Percentiles rank a stretch among this genome's conserved stretches.
Evolutionary conservation across 2,888 invertebrate species (phyloP).

Genomic region (Pilophorus perplexus): DNA sequence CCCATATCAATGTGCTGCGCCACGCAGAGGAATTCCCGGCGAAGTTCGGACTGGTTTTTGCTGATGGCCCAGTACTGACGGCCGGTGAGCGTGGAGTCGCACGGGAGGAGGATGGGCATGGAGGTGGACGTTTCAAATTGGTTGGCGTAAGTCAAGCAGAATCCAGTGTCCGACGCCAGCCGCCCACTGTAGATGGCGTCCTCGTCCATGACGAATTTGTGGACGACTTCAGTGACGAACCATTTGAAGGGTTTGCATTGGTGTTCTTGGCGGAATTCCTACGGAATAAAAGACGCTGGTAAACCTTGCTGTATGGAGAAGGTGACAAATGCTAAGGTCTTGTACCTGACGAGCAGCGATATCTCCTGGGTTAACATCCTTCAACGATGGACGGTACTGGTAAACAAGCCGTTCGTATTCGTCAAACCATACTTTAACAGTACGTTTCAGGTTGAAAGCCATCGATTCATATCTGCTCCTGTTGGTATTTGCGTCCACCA

Average conservation of each 20-base stretch:
- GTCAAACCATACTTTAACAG: slow-evolving; percentile 95
- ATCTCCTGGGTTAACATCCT: slow-evolving; percentile 66
- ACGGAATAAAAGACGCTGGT: neutral
- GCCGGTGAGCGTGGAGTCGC: neutral
- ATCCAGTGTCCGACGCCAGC: neutral
- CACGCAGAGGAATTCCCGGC: slow-evolving; percentile 23
- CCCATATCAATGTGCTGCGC: no score
- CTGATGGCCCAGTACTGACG: slow-evolving; percentile 32
- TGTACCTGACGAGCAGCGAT: no score
- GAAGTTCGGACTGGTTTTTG: neutral
- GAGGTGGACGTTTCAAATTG: neutral
- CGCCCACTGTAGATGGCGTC: slow-evolving; percentile 1
- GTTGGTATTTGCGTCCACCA: slow-evolving; percentile 53
- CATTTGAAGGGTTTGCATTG: slow-evolving; percentile 84
- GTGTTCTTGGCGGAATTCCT: no score
- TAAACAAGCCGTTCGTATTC: slow-evolving; percentile 90
- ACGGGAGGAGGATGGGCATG: neutral
- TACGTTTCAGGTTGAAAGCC: slow-evolving; percentile 74
- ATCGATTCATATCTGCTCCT: slow-evolving; percentile 82
- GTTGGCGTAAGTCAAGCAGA: slow-evolving; percentile 11
- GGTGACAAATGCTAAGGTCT: no score
- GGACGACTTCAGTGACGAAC: slow-evolving; percentile 84
- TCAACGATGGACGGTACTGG: slow-evolving; percentile 73
- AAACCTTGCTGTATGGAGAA: neutral
- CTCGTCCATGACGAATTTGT: slow-evolving; percentile 49